Evolutionary conservation across 2,888 invertebrate genomes (phyloP).

Genomic region (Euzetes globulus): DNA sequence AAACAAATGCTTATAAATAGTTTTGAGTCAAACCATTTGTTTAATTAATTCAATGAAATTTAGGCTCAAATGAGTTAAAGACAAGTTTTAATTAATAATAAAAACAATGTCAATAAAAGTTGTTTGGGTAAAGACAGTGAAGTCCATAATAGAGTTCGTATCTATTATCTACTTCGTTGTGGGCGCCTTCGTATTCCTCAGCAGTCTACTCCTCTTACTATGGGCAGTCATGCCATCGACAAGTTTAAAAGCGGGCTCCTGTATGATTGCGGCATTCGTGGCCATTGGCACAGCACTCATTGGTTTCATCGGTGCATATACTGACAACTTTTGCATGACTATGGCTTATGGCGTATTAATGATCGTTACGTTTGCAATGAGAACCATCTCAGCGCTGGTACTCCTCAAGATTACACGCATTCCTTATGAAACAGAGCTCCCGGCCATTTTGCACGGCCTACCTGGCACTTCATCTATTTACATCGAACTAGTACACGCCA

Average conservation of each 20-base stretch:
- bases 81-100: background rate
- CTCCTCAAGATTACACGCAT: constrained; percentile 26
- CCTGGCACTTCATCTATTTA: constrained; percentile 26
- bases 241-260: constrained; percentile 34
- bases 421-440: constrained; percentile 28
- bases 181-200: constrained; percentile 30
- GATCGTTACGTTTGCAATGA: constrained; percentile 32
- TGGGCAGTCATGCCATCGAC: constrained; percentile 29
- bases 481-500: constrained; percentile 24
- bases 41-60: background rate
- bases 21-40: background rate
- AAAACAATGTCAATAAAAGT: constrained; percentile 20
- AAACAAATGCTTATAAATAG: background rate
- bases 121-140: constrained; percentile 20
- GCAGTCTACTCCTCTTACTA: constrained; percentile 19
- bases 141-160: constrained; percentile 6
- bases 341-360: constrained; percentile 33
- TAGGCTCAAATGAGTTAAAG: background rate
- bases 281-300: constrained; percentile 28
- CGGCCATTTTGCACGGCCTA: constrained; percentile 31
- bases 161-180: constrained; percentile 26
- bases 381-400: constrained; percentile 34
- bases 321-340: constrained; percentile 35
- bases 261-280: constrained; percentile 33
- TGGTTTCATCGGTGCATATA: constrained; percentile 31